Evolutionary conservation across 2,797 vertebrate genomes (phyloP).

Genomic region (Melopsittacus undulatus): DNA sequence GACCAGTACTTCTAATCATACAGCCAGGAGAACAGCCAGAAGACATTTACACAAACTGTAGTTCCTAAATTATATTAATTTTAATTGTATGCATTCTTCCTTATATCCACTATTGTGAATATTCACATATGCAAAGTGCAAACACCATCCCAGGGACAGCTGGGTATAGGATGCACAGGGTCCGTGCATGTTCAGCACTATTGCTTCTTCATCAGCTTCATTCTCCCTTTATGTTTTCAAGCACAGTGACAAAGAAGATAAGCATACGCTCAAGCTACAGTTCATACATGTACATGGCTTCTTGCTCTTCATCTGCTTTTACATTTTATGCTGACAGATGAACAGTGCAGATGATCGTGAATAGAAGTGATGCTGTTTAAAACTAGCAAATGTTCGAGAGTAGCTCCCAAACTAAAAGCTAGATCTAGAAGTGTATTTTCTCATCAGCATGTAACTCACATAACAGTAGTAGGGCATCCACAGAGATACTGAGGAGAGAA

Average conservation of each 20-base stretch:
- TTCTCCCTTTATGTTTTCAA: not conserved
- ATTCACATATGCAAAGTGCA: not conserved
- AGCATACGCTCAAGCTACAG: not conserved
- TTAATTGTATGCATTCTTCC: not conserved
- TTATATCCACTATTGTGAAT: accelerated
- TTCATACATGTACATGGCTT: not conserved
- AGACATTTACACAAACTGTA: not conserved
- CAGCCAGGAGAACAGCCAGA: not conserved
- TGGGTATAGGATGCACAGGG: not conserved
- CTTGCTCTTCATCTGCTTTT: not conserved
- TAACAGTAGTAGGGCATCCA: not conserved
- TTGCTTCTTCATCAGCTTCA: not conserved
- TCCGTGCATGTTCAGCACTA: not conserved
- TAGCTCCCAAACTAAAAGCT: not conserved
- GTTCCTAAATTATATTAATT: not conserved
- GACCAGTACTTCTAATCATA: not conserved
- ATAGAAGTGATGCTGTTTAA: not conserved
- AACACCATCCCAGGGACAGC: not conserved
- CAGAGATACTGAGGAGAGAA: not conserved
- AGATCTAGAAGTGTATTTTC: not conserved
- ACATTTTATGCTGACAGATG: not conserved
- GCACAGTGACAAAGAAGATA: not conserved
- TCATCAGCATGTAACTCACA: not conserved
- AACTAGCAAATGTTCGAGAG: not conserved
- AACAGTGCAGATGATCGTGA: not conserved